Percentiles rank a stretch among this genome's conserved stretches.
phyloP scores from a whole-genome alignment of 1,140 invertebrate species.

The Caenorhabditis inopinata region DNA sequence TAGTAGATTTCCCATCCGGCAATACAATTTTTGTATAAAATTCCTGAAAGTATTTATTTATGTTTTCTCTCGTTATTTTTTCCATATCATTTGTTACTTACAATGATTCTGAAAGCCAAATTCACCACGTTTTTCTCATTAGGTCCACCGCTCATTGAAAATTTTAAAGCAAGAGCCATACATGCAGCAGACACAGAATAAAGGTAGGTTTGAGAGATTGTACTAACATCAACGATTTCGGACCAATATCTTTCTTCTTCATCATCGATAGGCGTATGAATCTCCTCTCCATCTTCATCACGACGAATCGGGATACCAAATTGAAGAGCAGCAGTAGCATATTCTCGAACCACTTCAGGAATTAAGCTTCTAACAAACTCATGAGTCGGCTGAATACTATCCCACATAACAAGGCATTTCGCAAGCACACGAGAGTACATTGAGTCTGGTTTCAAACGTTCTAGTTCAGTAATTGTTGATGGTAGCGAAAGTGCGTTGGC shows the following conservation, averaged over 20 bases:
- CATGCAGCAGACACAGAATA: conserved; percentile 13
- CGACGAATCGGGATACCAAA: neutral
- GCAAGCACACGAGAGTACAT: conserved; percentile 28
- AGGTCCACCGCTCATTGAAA: neutral
- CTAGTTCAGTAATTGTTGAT: conserved; percentile 10
- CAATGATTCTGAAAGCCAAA: neutral
- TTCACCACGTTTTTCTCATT: neutral
- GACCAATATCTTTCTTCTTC: conserved; percentile 12
- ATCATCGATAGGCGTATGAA: neutral
- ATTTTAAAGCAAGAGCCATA: conserved; percentile 15
- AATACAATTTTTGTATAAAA: neutral
- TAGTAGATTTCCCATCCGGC: neutral
- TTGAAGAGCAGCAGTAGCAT: neutral
- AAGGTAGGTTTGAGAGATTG: neutral
- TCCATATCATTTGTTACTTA: neutral
- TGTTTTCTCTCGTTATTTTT: neutral
- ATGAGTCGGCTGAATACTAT: conserved; percentile 1
- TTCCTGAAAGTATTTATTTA: neutral
- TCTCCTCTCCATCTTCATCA: conserved; percentile 7
- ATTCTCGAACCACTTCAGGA: neutral
- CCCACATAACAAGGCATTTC: conserved; percentile 31
- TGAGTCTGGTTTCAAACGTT: conserved; percentile 35
- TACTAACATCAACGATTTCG: neutral
- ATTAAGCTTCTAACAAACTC: conserved; percentile 22
- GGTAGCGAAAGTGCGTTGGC: neutral